Evolutionary conservation across 2,113 vertebrate genomes (phyloP).

Genomic region (Hemibagrus wyckioides): DNA sequence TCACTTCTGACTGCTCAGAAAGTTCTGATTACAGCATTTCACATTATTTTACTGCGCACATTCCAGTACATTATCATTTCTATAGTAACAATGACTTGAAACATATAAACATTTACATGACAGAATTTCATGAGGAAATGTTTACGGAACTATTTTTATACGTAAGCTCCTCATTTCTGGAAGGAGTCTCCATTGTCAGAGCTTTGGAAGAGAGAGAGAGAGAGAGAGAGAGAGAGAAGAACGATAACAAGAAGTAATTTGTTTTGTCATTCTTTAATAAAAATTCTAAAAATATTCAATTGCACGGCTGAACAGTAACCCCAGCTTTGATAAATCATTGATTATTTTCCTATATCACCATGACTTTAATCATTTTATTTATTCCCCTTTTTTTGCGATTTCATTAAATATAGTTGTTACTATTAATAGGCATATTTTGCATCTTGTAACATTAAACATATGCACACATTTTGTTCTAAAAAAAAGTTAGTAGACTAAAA

Average conservation of each 20-base stretch:
- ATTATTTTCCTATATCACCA: background rate
- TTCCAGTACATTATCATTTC: background rate
- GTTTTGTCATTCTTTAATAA: background rate
- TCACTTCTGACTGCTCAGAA: background rate
- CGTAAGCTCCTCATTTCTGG: background rate
- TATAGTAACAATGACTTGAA: background rate
- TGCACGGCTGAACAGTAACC: background rate
- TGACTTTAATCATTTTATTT: background rate
- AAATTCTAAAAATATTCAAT: background rate
- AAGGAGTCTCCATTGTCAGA: background rate
- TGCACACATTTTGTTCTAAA: background rate
- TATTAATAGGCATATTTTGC: background rate
- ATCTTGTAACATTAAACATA: background rate
- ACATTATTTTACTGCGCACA: background rate
- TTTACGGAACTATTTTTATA: too few species aligned
- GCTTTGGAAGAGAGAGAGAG: background rate
- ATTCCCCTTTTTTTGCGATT: background rate
- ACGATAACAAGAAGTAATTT: background rate
- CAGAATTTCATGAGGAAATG: too few species aligned
- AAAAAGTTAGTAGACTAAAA: background rate
- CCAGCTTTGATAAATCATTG: background rate
- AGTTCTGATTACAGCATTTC: background rate
- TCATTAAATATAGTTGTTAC: background rate
- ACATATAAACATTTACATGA: too few species aligned
- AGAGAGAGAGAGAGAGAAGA: background rate